Base-by-base conservation (phyloP, 2,797 vertebrate species). In the Clamator glandarius region DNA sequence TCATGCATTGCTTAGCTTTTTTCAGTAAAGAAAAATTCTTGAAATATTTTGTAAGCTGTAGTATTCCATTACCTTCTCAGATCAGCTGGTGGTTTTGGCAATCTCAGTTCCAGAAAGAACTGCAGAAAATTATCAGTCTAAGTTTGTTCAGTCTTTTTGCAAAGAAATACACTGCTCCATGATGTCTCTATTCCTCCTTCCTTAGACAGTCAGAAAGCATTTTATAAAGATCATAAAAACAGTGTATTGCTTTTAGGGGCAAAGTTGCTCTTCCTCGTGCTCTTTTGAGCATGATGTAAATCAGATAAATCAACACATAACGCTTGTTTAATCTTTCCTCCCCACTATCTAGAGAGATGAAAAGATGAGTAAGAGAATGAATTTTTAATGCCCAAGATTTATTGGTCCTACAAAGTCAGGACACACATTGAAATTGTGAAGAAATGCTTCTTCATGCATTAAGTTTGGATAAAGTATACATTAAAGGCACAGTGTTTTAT, bases 161-260 rank as follows among this genome's bases (percentile, higher is more conserved):
- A 84, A 46, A 70, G 28, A 84, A 89, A 72, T 81, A 72, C 48
- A 25, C 25, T 83, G 50, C 46, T 89, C 39, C 15, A 1, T 81
- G 51, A 59, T 78, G 35, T 68, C 14, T 81, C 68, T 73, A 10
- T 21, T 93, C 31, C 28, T 90, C 25, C 66, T 89, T 17, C 5
- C 0, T 68, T 31, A 75, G 62, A 72, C 3, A 21, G 46, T 50
- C 68, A 72, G 42, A 89, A 85, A 51, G 7, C 28, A 26, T 62
- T 93, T 94, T 80, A 61, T 81, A 85, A 29, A 62, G 72, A n/a
- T 69, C 35, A 81, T 91, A 92, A 95, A 90, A 74, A 92, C 26
- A 67, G 13, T 46, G 51, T 51, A 33, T 61, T 93, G 20, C 46
- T 92, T 90, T 89, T 55, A 68, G 62, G 36, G 31, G 25, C 50